A percentile compares a stretch with the other conserved stretches of the same genome.
Evolutionary conservation across 2,888 invertebrate genomes (phyloP).

Genomic region (Busseola fusca): DNA sequence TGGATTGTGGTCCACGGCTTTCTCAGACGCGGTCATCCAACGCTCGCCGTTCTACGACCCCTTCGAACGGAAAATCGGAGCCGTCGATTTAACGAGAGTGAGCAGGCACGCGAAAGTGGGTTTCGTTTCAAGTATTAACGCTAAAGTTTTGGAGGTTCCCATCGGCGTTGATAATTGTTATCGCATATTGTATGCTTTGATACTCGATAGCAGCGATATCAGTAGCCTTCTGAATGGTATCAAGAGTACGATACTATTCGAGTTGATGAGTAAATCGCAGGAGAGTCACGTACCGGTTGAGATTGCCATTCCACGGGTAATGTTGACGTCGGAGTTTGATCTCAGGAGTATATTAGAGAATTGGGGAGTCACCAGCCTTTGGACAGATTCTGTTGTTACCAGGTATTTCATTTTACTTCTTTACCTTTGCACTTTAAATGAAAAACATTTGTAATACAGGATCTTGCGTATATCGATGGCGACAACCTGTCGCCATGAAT

Average conservation of each 20-base stretch:
- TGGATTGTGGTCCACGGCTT: constrained; percentile 40
- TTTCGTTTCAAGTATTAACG: constrained; percentile 14
- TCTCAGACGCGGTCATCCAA: constrained; percentile 24
- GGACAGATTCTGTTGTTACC: constrained; percentile 35
- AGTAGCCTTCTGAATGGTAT: not conserved
- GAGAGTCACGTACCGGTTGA: constrained; percentile 40
- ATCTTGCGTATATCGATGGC: not conserved
- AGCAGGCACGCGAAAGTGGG: constrained; percentile 15
- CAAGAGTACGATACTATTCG: constrained; percentile 11
- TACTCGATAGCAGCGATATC: not conserved
- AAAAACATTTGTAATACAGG: not conserved
- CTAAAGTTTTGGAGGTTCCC: constrained; percentile 32
- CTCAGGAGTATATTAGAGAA: constrained; percentile 27
- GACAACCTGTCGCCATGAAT: not conserved
- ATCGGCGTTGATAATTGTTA: constrained; percentile 41
- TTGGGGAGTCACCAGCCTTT: constrained; percentile 25
- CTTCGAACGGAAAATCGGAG: constrained; percentile 11
- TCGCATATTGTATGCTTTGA: constrained; percentile 28
- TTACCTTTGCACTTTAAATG: not conserved
- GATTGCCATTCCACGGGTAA: constrained; percentile 43
- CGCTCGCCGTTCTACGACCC: constrained; percentile 25
- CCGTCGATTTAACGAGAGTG: constrained; percentile 43
- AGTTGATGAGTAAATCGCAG: constrained; percentile 8
- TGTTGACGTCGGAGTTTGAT: constrained; percentile 32
- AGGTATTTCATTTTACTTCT: constrained; percentile 15